Evolutionary conservation across 2,113 vertebrate genomes (phyloP).

Genomic region (Rhinogobius similis): DNA sequence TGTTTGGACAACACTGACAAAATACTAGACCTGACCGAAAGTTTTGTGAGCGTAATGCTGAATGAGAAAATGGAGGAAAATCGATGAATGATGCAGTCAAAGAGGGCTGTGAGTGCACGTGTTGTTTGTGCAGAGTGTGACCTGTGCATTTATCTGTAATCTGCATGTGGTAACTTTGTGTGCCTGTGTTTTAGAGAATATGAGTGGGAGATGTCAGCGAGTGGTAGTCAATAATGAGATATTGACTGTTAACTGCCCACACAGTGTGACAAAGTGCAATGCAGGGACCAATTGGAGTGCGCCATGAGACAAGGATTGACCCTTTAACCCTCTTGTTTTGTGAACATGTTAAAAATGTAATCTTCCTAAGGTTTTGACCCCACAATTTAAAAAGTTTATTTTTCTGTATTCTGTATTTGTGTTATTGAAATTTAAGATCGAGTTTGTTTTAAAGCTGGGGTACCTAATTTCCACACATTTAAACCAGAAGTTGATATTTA

Average conservation of each 20-base stretch:
- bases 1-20: constrained; percentile 47
- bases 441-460: too few species aligned
- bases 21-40: constrained; percentile 34
- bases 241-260: background rate
- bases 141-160: too few species aligned
- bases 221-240: too few species aligned
- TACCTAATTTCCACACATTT: too few species aligned
- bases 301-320: background rate
- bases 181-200: too few species aligned
- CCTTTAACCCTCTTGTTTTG: background rate
- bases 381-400: background rate
- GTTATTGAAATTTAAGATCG: background rate
- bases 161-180: too few species aligned
- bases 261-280: background rate
- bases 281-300: too few species aligned
- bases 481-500: too few species aligned
- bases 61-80: constrained; percentile 13
- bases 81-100: background rate
- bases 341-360: too few species aligned
- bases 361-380: too few species aligned
- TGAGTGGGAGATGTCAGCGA: too few species aligned
- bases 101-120: background rate
- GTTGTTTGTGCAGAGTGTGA: too few species aligned
- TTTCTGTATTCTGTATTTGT: background rate
- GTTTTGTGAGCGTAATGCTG: constrained; percentile 27